Evolutionary conservation across 2,888 invertebrate species (phyloP).

Genomic region (Timema podura): DNA sequence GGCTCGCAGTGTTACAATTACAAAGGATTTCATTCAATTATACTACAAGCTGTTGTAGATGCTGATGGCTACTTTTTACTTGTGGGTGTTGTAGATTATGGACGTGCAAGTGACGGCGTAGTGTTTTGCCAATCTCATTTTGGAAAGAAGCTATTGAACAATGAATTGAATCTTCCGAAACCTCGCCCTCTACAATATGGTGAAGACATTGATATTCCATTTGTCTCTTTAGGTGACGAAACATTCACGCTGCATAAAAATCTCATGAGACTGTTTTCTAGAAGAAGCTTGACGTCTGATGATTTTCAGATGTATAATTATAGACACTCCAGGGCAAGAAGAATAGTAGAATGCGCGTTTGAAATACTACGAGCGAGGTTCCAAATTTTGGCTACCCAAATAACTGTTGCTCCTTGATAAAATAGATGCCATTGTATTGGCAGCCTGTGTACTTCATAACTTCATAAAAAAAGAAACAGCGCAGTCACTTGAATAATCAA

Average conservation of each 20-base stretch:
- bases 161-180: not conserved
- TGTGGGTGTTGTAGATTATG: not conserved
- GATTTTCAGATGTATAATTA: not conserved
- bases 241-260: not conserved
- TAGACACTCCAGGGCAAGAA: not conserved
- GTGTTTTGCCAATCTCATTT: not conserved
- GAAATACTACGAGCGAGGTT: not conserved
- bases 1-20: conserved; percentile 4
- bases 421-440: too few relatives aligned
- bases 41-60: not conserved
- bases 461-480: too few relatives aligned
- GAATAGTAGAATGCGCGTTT: not conserved
- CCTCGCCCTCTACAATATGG: not conserved
- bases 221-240: not conserved
- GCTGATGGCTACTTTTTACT: not conserved
- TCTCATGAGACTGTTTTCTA: not conserved
- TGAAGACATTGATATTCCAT: not conserved
- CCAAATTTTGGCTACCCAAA: not conserved
- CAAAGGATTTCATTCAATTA: not conserved
- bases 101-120: not conserved
- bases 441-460: not conserved
- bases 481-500: too few relatives aligned
- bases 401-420: too few relatives aligned
- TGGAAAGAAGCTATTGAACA: not conserved
- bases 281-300: conserved; percentile 4